These are phyloP conservation scores for Electrophaes corylata DNA, from an alignment of 2,888 invertebrate species.

Conservation along the genomic window DNA sequence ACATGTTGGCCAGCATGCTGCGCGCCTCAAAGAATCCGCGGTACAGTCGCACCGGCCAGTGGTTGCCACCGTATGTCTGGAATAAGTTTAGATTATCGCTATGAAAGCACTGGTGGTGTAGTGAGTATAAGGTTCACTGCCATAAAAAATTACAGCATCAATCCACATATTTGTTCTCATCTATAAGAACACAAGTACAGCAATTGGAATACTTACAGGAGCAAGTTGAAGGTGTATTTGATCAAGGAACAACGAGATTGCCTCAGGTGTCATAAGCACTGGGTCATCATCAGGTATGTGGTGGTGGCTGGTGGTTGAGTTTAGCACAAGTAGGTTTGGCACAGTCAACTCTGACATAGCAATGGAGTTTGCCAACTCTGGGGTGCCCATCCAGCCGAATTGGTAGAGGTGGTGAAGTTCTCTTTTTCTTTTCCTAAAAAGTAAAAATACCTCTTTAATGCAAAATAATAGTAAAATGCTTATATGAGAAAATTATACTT, in stretches of 20 bases:
- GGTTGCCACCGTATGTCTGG: conserved; percentile 93
- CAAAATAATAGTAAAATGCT: too few species aligned
- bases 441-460: too few species aligned
- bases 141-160: neutral
- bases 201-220: conserved; percentile 81
- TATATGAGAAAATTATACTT: too few species aligned
- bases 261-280: conserved; percentile 90
- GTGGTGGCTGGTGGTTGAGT: conserved; percentile 96
- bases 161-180: too few species aligned
- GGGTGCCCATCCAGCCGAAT: conserved; percentile 97
- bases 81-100: conserved; percentile 26
- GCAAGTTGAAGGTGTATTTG: conserved; percentile 91
- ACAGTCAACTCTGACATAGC: conserved; percentile 93
- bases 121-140: too few species aligned
- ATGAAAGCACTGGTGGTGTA: too few species aligned
- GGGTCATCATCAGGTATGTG: conserved; percentile 95
- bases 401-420: conserved; percentile 93
- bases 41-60: conserved; percentile 89
- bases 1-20: conserved; percentile 92
- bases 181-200: too few species aligned
- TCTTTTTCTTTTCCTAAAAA: conserved; percentile 81
- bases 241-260: conserved; percentile 90
- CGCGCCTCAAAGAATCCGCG: conserved; percentile 93
- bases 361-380: conserved; percentile 96
- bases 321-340: conserved; percentile 95